Base-by-base conservation (phyloP, 92 coral and sea anemone genomes). In the Umimayanthus kanabou region DNA sequence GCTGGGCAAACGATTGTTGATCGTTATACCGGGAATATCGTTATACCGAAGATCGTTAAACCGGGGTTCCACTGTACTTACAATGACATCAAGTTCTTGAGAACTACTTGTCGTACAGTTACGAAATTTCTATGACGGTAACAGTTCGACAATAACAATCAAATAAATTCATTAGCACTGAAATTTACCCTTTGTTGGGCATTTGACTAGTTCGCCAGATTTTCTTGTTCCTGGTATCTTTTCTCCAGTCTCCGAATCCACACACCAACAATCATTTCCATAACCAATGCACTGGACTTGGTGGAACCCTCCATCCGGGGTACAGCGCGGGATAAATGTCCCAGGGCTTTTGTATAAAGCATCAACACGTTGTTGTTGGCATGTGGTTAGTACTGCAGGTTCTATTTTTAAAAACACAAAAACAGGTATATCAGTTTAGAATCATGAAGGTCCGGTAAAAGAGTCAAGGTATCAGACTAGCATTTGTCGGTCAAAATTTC, bases 201-300 rank as follows among this genome's bases (percentile, higher is more conserved):
- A 94, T 25, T 84, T 76, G 16, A 73, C 75, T 20, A 93, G 89
- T 53, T 55, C 45, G 7, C 94, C 94, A 29, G 84, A 64, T 26
- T 37, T 43, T 67, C 90, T 89, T 6, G 93, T 93, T 65, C 93
- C 94, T 61, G 90, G 92, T 39, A 85, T 80, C 69, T 95, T 94
- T 20, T 53, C 88, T 28, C 96, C 94, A 57, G 75, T 70, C 29
- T 26, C 14, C 10, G 13, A 79, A 66, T 92, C 90, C 15, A 90
- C 94, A 76, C 98, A 95, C 98, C 98, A 95, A 78, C 98, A 95
- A 55, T 90, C 93, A 14, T 86, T 91, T 9, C 67, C 89, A 43
- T 76, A 86, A 23, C 79, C 82, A 42, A 80, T 90, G 80, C 98
- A 95, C 64, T 95, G 98, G 16, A 90, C 82, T 0, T 70, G 9